Percentiles rank a stretch among this genome's conserved stretches.
phyloP scores from a whole-genome alignment of 2,113 vertebrate species.

The Siniperca knerii region DNA sequence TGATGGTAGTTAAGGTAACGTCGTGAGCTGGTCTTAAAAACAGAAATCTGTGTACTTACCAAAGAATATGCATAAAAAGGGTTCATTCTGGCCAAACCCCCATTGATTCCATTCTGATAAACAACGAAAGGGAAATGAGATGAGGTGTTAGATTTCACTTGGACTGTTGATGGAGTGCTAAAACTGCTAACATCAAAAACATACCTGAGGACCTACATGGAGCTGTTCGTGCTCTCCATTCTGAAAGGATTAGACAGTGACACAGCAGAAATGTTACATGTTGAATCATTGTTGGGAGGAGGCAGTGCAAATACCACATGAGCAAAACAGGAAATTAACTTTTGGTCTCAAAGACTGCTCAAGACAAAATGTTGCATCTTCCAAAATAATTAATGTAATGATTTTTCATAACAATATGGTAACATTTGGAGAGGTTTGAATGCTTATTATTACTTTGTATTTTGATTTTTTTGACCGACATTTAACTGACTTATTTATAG shows the following conservation, averaged over 20 bases:
- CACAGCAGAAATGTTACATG: not conserved
- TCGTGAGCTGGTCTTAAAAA: not conserved
- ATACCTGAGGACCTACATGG: slow-evolving; percentile 13
- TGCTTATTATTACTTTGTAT: not conserved
- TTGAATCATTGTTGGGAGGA: not conserved
- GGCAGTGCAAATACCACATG: not conserved
- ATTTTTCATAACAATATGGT: not conserved
- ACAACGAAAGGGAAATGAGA: not conserved
- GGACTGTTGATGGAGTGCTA: not conserved
- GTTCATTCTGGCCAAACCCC: not conserved
- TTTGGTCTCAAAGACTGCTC: not conserved
- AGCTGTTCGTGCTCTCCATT: not conserved
- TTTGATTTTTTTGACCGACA: not conserved
- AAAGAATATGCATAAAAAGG: slow-evolving; percentile 49
- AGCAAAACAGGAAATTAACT: not conserved
- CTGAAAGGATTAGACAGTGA: slow-evolving; percentile 18
- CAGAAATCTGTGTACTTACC: slow-evolving; percentile 16
- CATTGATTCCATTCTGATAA: slow-evolving; percentile 39
- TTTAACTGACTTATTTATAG: slow-evolving; percentile 10
- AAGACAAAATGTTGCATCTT: not conserved
- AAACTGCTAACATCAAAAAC: not conserved
- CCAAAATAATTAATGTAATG: not conserved
- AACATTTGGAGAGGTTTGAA: not conserved
- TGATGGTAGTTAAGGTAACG: too few relatives aligned
- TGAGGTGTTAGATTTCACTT: not conserved